These are phyloP conservation scores for Clarias batrachus DNA, from an alignment of 2,113 vertebrate species.

Conservation along the genomic window DNA sequence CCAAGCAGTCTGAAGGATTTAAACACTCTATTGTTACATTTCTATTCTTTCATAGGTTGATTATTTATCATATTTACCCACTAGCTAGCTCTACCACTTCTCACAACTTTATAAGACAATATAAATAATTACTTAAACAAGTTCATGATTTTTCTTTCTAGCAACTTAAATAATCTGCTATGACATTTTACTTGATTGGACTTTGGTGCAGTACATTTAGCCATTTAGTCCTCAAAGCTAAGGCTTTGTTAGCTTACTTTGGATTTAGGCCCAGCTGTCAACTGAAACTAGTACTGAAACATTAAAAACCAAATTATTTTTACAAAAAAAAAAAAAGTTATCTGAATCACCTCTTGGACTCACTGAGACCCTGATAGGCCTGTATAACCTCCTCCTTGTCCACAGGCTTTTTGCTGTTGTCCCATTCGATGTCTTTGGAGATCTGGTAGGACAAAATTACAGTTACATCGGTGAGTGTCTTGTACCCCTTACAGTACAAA, in stretches of 20 bases:
- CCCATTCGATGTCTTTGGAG: slow-evolving; percentile 60
- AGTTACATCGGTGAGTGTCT: neutral
- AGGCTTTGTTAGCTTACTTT: neutral
- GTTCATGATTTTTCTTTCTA: neutral
- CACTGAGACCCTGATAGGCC: slow-evolving; percentile 78
- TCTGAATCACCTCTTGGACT: slow-evolving; percentile 82
- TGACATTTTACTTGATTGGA: neutral
- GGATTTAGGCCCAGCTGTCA: neutral
- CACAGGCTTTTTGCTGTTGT: slow-evolving; percentile 74
- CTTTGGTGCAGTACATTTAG: neutral
- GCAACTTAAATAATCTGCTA: neutral
- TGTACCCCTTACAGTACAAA: neutral
- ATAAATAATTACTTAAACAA: neutral
- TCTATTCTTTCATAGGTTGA: neutral
- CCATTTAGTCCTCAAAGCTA: neutral
- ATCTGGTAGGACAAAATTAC: slow-evolving; percentile 39
- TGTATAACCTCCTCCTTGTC: slow-evolving; percentile 76
- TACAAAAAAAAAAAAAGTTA: neutral
- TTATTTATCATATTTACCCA: neutral
- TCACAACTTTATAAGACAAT: neutral
- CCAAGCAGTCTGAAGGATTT: neutral
- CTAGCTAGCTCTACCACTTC: neutral
- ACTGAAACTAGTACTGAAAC: neutral
- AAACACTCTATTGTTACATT: neutral
- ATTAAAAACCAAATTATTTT: neutral